These are phyloP conservation scores for Menidia menidia DNA, from an alignment of 2,797 vertebrate species.

Conservation along the genomic window DNA sequence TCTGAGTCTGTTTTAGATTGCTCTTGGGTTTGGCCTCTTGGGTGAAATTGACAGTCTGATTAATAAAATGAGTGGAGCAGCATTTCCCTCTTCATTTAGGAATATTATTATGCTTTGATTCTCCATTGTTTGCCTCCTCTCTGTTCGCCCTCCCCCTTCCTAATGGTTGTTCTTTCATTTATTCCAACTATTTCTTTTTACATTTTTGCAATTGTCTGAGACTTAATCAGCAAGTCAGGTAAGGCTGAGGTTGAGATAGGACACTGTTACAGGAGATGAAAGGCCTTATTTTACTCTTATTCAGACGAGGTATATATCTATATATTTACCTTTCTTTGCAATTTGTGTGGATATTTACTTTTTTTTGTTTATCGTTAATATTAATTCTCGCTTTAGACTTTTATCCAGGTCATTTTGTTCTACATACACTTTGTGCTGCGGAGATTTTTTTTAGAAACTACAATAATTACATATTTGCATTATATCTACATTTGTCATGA, in stretches of 20 bases:
- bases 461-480: conserved; percentile 32
- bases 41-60: conserved; percentile 99
- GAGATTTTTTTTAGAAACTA: conserved; percentile 22
- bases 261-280: conserved; percentile 16
- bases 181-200: conserved; percentile 35
- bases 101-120: conserved; percentile 99
- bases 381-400: not conserved
- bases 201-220: conserved; percentile 5
- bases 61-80: conserved; percentile 99
- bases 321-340: conserved; percentile 15
- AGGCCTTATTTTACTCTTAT: not conserved
- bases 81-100: conserved; percentile 99
- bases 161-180: conserved; percentile 65
- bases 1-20: conserved; percentile 90
- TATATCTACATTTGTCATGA: not conserved
- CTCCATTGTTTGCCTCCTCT: conserved; percentile 91
- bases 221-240: conserved; percentile 21
- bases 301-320: not conserved
- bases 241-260: conserved; percentile 2
- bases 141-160: conserved; percentile 62
- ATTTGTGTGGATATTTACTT: conserved; percentile 5
- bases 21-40: conserved; percentile 99
- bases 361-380: not conserved
- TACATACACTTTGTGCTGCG: conserved; percentile 37
- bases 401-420: conserved; percentile 9